Percentiles rank a stretch among this genome's conserved stretches.
phyloP scores from a whole-genome alignment of 1,140 invertebrate genomes.

The Aphaenogaster floridana region DNA sequence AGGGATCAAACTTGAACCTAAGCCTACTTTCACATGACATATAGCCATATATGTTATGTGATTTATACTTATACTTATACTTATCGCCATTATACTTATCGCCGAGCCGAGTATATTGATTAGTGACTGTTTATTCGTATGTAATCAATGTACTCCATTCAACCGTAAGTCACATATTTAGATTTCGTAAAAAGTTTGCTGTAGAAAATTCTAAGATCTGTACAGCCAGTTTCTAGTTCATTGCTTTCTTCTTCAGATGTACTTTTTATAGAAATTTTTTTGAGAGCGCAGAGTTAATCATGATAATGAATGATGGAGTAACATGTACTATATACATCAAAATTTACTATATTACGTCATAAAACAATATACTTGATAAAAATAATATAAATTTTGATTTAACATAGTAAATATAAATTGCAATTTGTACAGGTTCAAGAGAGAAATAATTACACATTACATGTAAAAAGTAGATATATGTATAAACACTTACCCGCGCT shows the following conservation, averaged over 20 bases:
- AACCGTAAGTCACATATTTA: slow-evolving; percentile 10
- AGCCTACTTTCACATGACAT: slow-evolving; percentile 46
- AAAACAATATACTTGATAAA: background rate
- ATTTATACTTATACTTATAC: background rate
- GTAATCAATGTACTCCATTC: slow-evolving; percentile 2
- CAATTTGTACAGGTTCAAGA: background rate
- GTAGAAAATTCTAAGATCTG: background rate
- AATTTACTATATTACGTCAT: background rate
- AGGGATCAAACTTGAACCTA: slow-evolving; percentile 66
- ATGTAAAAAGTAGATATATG: background rate
- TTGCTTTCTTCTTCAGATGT: background rate
- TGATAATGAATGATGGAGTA: background rate
- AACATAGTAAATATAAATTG: background rate
- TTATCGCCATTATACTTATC: slow-evolving; percentile 63
- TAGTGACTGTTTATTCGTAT: slow-evolving; percentile 69
- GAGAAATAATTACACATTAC: background rate
- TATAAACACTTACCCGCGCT: slow-evolving; percentile 89
- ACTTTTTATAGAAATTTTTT: slow-evolving; percentile 13
- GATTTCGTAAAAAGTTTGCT: slow-evolving; percentile 4
- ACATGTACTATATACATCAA: background rate
- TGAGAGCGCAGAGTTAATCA: background rate
- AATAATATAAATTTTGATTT: slow-evolving; percentile 26
- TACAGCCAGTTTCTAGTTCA: background rate
- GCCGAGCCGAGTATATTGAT: slow-evolving; percentile 67
- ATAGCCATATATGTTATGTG: background rate